Evolutionary conservation across 2,113 vertebrate genomes (phyloP).

Genomic region (Protomyctophum bolini): DNA sequence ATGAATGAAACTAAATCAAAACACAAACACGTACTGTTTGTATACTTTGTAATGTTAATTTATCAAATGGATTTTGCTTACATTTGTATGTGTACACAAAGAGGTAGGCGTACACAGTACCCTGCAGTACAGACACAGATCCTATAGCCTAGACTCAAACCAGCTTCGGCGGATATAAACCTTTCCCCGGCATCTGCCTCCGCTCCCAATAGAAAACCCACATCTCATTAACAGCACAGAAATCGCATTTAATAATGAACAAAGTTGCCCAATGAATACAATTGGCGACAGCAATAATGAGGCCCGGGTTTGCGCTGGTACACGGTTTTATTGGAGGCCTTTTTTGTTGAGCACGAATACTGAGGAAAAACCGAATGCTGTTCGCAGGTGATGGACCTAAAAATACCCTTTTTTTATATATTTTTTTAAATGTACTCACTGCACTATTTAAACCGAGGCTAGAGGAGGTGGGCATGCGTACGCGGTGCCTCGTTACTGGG

Average conservation of each 20-base stretch:
- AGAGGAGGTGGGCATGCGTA: slow-evolving; percentile 19
- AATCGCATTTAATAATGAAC: slow-evolving; percentile 53
- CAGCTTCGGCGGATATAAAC: slow-evolving; percentile 35
- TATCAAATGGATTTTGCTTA: too few relatives aligned
- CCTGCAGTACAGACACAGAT: too few relatives aligned
- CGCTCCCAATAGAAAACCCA: slow-evolving; percentile 38
- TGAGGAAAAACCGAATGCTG: slow-evolving; percentile 29
- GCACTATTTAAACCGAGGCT: slow-evolving; percentile 27
- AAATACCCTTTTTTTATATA: slow-evolving; percentile 12
- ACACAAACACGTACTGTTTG: too few relatives aligned
- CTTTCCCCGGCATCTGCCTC: slow-evolving; percentile 28
- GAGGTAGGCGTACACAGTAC: too few relatives aligned
- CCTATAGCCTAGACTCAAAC: slow-evolving; percentile 8
- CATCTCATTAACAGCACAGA: slow-evolving; percentile 61
- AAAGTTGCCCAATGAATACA: slow-evolving; percentile 35
- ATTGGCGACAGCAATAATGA: slow-evolving; percentile 40
- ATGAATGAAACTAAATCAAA: too few relatives aligned
- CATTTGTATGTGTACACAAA: too few relatives aligned
- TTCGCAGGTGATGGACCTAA: slow-evolving; percentile 26
- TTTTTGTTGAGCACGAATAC: slow-evolving; percentile 36
- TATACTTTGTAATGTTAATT: too few relatives aligned
- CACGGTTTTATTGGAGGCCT: slow-evolving; percentile 53
- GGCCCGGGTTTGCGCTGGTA: slow-evolving; percentile 28
- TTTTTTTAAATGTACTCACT: slow-evolving; percentile 32
- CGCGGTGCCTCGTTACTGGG: slow-evolving; percentile 22